Evolutionary conservation across 2,888 invertebrate species (phyloP), one percentile per base, ranked within the genome.

Genomic region (Ophonus ardosiacus): DNA sequence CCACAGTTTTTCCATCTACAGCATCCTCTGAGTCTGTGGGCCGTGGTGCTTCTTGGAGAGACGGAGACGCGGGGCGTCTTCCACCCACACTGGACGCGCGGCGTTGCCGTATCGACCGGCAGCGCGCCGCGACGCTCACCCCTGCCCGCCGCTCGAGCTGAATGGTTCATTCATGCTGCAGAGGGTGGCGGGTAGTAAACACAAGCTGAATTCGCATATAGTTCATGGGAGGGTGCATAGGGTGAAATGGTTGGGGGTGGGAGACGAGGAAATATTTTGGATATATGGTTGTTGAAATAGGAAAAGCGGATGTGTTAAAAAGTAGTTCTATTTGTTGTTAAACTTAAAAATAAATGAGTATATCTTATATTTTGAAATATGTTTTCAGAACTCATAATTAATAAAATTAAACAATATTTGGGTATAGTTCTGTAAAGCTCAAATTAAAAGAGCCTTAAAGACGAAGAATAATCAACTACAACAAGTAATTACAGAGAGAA

Each of bases 151-250:
- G 51, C 76, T 10, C 7, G 15, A n/a, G 56, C 76, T 76, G 76
- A 76, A 76, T 76, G 76, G 51, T 51, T 51, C 76, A 76, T 76
- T 76, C 76, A 76, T 76, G 21, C 76, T 68, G 68, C 68, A 68
- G 68, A 76, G 76, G 76, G 76, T 76, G 76, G 76, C 76, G 76
- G 51, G 76, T 76, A 76, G 76, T 76, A 76, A 76, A 76, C 76
- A 43, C n/a, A 7, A 51, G 8, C 43, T 13, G 10, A 1, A 51
- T 51, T 13, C 43, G 2, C 43, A 51, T 51, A 8, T 51, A 51
- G 43, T 51, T 51, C 43, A 51, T 10, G 63, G 63, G 56, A 51
- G 56, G 56, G 10, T 56, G n/a, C 17, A n/a, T 15, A 51, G 13
- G 10, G 10, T 10, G 43, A 10, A 51, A 51, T 51, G 43, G 43